A percentile compares a stretch with the other conserved stretches of the same genome.
Conservation (phyloP, 30 jellyfish, hydroid and myxozoan genomes). For the Hydra vulgaris region DNA sequence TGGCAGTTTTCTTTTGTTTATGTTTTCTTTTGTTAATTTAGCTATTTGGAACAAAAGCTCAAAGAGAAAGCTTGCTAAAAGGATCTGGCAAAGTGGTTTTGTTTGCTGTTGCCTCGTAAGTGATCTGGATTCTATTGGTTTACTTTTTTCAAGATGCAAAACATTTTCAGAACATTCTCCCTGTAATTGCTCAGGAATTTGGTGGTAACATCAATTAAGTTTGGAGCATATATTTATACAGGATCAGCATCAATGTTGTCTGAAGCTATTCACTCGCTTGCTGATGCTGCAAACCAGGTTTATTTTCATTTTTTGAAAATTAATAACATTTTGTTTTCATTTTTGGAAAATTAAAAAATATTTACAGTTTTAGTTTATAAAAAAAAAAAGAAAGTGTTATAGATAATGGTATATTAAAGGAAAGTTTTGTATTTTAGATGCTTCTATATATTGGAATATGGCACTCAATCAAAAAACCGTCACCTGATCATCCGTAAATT, state of each 20-base stretch:
- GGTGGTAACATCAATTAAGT: constrained; percentile 67
- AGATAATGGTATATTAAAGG: no score
- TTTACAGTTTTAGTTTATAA: neutral
- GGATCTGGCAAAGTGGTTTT: constrained; percentile 94
- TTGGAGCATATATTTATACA: constrained; percentile 85
- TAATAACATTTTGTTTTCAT: neutral
- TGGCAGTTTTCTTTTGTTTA: no score
- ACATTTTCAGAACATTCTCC: neutral
- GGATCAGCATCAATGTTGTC: constrained; percentile 98
- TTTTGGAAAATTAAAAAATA: neutral
- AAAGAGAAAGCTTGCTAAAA: constrained; percentile 51
- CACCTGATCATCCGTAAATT: constrained; percentile 95
- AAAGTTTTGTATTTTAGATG: constrained; percentile 22
- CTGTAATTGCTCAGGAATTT: constrained; percentile 43
- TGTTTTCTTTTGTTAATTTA: constrained; percentile 18
- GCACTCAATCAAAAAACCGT: constrained; percentile 90
- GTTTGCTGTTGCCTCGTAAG: constrained; percentile 97
- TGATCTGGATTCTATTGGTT: neutral
- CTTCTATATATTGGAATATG: constrained; percentile 74
- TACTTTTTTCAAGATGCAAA: neutral
- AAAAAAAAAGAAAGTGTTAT: neutral
- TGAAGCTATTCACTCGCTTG: constrained; percentile 86
- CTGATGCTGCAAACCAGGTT: constrained; percentile 96
- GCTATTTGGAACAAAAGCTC: constrained; percentile 74
- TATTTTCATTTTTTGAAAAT: neutral